Conservation (phyloP, 2,888 invertebrate genomes). For the Strigamia transsilvanica region DNA sequence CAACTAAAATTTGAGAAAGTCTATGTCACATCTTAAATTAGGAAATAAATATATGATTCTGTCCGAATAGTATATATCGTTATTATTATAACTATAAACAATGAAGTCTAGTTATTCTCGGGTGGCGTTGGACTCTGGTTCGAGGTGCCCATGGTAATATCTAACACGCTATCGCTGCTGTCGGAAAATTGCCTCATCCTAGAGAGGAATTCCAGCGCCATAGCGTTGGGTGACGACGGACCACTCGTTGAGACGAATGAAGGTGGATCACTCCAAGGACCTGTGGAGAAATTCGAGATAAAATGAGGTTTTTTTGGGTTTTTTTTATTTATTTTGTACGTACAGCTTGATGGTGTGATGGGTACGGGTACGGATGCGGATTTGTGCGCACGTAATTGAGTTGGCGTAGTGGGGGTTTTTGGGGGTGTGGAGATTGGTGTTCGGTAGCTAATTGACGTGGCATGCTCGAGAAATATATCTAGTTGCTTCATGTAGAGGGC, state of each 20-base stretch:
- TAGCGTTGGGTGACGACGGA: constrained; percentile 82
- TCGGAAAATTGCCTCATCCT: constrained; percentile 58
- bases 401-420: constrained; percentile 59
- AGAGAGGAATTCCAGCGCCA: constrained; percentile 62
- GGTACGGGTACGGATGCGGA: constrained; percentile 4
- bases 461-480: constrained; percentile 86
- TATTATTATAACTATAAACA: background rate
- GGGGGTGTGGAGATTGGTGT: constrained; percentile 73
- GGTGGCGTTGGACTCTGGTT: background rate
- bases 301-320: background rate
- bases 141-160: background rate
- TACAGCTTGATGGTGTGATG: constrained; percentile 32
- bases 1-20: background rate
- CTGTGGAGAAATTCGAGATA: constrained; percentile 62
- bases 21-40: constrained; percentile 10
- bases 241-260: constrained; percentile 78
- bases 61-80: background rate
- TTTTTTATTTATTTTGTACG: background rate
- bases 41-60: constrained; percentile 21
- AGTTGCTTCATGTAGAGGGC: constrained; percentile 90
- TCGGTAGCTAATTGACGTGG: constrained; percentile 79
- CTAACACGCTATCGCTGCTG: constrained; percentile 38
- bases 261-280: constrained; percentile 83
- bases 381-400: constrained; percentile 30
- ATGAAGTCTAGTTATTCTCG: background rate